phyloP scores from a whole-genome alignment of 2,113 vertebrate species.

The Saguinus midas region DNA sequence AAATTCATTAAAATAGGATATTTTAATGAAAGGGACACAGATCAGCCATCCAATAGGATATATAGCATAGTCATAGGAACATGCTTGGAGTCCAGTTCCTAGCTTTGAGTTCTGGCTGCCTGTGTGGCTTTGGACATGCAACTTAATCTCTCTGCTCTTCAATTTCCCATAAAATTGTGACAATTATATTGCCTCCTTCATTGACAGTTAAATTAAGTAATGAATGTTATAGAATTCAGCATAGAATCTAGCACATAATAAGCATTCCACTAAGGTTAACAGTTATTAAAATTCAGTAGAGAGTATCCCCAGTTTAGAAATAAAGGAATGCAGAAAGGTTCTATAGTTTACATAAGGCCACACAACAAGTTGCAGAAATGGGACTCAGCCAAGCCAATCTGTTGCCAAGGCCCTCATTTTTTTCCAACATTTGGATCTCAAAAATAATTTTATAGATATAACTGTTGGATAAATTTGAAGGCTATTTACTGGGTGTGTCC shows the following conservation, averaged over 20 bases:
- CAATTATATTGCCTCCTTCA: background rate
- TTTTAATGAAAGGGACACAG: too few species aligned
- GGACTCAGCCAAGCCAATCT: background rate
- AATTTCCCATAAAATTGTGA: background rate
- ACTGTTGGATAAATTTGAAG: background rate
- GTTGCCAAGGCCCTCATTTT: background rate
- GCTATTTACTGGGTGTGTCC: background rate
- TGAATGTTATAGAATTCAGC: background rate
- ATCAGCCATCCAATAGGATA: background rate
- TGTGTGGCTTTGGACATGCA: background rate
- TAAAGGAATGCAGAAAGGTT: background rate
- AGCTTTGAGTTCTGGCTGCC: background rate
- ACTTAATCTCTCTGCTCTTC: background rate
- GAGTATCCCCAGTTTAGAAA: background rate
- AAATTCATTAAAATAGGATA: too few species aligned
- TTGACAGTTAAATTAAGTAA: constrained; percentile 18
- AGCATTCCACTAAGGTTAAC: background rate
- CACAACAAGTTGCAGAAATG: background rate
- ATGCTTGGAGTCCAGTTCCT: background rate
- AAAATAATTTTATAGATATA: background rate
- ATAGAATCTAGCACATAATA: background rate
- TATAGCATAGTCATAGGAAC: background rate
- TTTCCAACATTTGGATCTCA: background rate
- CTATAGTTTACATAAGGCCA: background rate
- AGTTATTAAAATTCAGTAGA: background rate